Percentiles rank a stretch among this genome's conserved stretches.
Evolutionary conservation across 2,113 vertebrate genomes (phyloP).

Genomic region (Dipodomys ordii): DNA sequence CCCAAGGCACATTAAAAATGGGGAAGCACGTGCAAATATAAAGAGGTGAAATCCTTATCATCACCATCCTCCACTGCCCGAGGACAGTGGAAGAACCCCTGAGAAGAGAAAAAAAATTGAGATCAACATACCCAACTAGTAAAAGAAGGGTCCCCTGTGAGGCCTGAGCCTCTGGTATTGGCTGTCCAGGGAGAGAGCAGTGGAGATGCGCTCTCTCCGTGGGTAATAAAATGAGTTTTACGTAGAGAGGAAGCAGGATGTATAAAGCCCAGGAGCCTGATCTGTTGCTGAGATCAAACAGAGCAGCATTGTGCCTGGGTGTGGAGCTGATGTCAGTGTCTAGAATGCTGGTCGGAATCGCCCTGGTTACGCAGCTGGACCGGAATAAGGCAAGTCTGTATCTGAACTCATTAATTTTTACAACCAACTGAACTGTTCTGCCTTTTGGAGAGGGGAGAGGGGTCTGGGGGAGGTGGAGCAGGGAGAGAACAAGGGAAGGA

Average conservation of each 20-base stretch:
- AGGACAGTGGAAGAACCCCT: neutral
- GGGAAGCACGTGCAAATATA: neutral
- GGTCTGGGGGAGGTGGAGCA: conserved; percentile 5
- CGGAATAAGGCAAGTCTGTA: conserved; percentile 91
- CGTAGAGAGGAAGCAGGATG: conserved; percentile 91
- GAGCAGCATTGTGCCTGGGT: conserved; percentile 89
- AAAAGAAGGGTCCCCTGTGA: conserved; percentile 78
- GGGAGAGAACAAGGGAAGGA: conserved; percentile 71
- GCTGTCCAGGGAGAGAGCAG: conserved; percentile 82
- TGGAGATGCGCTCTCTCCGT: conserved; percentile 87
- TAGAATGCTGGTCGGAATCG: conserved; percentile 88
- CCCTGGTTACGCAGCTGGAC: conserved; percentile 91
- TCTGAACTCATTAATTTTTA: conserved; percentile 92
- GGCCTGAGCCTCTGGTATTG: conserved; percentile 80
- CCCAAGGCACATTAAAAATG: neutral
- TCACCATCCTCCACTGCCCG: conserved; percentile 49
- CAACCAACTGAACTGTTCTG: conserved; percentile 88
- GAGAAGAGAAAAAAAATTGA: neutral
- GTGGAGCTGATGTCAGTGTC: conserved; percentile 90
- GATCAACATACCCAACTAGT: conserved; percentile 81
- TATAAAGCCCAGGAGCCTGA: conserved; percentile 90
- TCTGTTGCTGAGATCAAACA: conserved; percentile 91
- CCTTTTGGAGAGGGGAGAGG: conserved; percentile 72
- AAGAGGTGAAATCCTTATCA: conserved; percentile 60
- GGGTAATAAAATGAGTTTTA: conserved; percentile 89